Evolutionary conservation across 2,888 invertebrate species (phyloP), one percentile per base, ranked within the genome.

Genomic region (Nowickia ferox): DNA sequence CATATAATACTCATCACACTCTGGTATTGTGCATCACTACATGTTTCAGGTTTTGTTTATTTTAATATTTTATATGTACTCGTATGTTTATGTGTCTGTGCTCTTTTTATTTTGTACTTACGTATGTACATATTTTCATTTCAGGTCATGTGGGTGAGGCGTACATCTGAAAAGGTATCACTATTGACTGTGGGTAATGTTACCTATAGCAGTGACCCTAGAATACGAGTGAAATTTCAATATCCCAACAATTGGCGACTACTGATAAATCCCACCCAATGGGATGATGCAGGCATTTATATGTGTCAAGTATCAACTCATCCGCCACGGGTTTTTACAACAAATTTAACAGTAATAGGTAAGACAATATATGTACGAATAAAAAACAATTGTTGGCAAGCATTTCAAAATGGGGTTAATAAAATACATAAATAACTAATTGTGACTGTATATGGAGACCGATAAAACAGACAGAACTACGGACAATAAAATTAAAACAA

Each of bases 221-320:
- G 95, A 76, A 94, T 95, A 90, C 94, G 94, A 80, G 94, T 95
- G 46, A 95, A 94, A 90, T 96, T 95, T 90, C 95, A 95, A 91
- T 95, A 95, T 90, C 95, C 95, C 5, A 95, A 95, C 91, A 96
- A 96, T 90, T 96, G 95, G 95, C 93, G 95, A 79, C 93, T 96
- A 55, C 93, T 94, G 87, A 96, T 96, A 90, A 95, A 95, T 90
- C 95, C 96, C 76, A 96, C 96, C 51, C 95, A 95, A 89, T 94
- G 94, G 85, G 94, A 95, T 44, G 96, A 96, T 90, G 95, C 95
- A 61, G 96, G 96, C 30, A 93, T 95, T 79, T 96, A 96, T 91
- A 95, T 96, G 94, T 96, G 96, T 93, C 96, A 96, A 94, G 96
- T 96, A 91, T 96, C 96, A 79, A 96, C 96, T 61, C 96, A 96